Evolutionary conservation across 2,888 invertebrate species (phyloP).

Genomic region (Chrysotoxum bicinctum): DNA sequence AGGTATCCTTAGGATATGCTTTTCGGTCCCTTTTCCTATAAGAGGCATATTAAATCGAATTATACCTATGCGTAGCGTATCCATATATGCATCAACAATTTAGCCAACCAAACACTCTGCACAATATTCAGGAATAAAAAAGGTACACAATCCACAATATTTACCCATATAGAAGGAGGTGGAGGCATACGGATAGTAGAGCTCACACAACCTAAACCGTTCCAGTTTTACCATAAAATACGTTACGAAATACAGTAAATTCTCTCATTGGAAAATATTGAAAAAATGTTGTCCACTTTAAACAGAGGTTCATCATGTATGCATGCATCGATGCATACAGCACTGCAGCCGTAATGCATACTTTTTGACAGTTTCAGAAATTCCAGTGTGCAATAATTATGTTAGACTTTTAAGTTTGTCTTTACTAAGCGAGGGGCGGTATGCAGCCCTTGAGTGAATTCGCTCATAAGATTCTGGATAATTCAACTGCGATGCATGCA

Average conservation of each 20-base stretch:
- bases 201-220: constrained; percentile 50
- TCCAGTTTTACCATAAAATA: constrained; percentile 70
- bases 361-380: too few species aligned
- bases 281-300: too few species aligned
- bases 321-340: too few species aligned
- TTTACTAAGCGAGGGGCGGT: too few species aligned
- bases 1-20: constrained; percentile 41
- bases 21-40: constrained; percentile 21
- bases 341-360: too few species aligned
- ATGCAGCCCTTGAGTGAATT: too few species aligned
- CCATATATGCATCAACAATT: constrained; percentile 61
- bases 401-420: too few species aligned
- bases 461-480: too few species aligned
- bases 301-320: too few species aligned
- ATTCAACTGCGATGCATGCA: too few species aligned
- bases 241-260: constrained; percentile 51
- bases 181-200: constrained; percentile 17
- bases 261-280: neutral
- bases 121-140: constrained; percentile 48
- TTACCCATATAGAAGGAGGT: constrained; percentile 25
- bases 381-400: too few species aligned
- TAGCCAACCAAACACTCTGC: constrained; percentile 58
- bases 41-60: constrained; percentile 64
- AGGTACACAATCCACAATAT: constrained; percentile 30
- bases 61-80: constrained; percentile 63